Evolutionary conservation across 1,140 invertebrate genomes (phyloP).

Genomic region (Cyclargus thomasi): DNA sequence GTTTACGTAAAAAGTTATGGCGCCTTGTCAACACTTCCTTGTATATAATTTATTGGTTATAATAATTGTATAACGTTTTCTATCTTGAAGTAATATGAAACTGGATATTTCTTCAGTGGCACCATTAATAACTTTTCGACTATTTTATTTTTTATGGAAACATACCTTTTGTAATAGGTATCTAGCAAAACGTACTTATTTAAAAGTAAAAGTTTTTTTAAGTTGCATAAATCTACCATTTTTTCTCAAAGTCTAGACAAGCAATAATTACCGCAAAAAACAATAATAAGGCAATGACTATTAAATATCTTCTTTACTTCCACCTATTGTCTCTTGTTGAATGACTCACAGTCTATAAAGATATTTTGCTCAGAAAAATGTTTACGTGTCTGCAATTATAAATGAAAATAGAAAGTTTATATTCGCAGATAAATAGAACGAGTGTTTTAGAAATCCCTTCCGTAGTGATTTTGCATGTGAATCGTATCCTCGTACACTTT

Average conservation of each 20-base stretch:
- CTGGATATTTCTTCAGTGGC: too few relatives aligned
- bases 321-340: constrained; percentile 25
- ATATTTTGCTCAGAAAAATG: constrained; percentile 17
- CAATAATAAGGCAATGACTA: background rate
- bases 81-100: too few relatives aligned
- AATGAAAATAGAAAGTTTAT: constrained; percentile 31
- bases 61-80: background rate
- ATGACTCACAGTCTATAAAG: background rate
- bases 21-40: background rate
- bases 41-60: background rate
- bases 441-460: constrained; percentile 22
- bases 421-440: constrained; percentile 25
- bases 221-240: background rate
- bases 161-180: too few relatives aligned
- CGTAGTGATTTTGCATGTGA: constrained; percentile 2
- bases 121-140: too few relatives aligned
- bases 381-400: constrained; percentile 31
- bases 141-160: too few relatives aligned
- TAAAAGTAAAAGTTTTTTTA: too few relatives aligned
- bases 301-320: constrained; percentile 23
- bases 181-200: too few relatives aligned
- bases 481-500: background rate
- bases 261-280: background rate
- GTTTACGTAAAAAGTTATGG: background rate
- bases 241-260: background rate